phyloP scores from a whole-genome alignment of 1,140 invertebrate species.

The Bacillus rossius region DNA sequence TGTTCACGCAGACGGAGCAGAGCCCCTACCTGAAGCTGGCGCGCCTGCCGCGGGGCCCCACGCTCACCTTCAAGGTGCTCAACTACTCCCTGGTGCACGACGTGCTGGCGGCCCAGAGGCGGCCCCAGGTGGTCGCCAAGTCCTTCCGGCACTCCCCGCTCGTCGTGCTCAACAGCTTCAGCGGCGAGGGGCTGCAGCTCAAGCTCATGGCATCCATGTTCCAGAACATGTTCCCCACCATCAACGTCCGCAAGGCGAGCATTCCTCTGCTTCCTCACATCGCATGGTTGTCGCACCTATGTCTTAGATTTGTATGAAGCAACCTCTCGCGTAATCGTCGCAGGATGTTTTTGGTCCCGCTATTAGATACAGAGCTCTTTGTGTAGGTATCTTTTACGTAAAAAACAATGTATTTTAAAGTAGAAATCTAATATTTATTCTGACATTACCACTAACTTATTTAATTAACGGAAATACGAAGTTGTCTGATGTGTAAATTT shows the following conservation, averaged over 20 bases:
- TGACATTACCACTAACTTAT: too few relatives aligned
- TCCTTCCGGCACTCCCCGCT: conserved; percentile 84
- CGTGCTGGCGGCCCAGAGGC: conserved; percentile 76
- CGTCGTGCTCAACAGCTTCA: conserved; percentile 92
- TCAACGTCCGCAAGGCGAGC: conserved; percentile 82
- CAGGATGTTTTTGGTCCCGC: too few relatives aligned
- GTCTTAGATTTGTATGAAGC: too few relatives aligned
- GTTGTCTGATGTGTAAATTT: too few relatives aligned
- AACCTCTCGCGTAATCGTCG: too few relatives aligned
- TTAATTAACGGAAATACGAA: too few relatives aligned
- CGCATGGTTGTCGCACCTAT: too few relatives aligned
- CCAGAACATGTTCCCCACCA: conserved; percentile 97
- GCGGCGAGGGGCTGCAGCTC: conserved; percentile 76
- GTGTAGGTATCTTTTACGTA: too few relatives aligned
- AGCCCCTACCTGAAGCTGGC: conserved; percentile 79
- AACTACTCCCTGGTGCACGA: conserved; percentile 81
- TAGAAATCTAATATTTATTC: too few relatives aligned
- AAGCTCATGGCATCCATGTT: conserved; percentile 93
- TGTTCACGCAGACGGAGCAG: conserved; percentile 78
- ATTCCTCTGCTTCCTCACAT: background rate
- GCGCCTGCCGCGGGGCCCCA: conserved; percentile 75
- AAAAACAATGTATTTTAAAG: too few relatives aligned
- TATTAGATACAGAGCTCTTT: too few relatives aligned
- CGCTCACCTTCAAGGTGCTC: conserved; percentile 79
- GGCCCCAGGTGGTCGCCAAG: conserved; percentile 73